Conservation (phyloP, 2,888 invertebrate genomes). For the Cybosia mesomella region DNA sequence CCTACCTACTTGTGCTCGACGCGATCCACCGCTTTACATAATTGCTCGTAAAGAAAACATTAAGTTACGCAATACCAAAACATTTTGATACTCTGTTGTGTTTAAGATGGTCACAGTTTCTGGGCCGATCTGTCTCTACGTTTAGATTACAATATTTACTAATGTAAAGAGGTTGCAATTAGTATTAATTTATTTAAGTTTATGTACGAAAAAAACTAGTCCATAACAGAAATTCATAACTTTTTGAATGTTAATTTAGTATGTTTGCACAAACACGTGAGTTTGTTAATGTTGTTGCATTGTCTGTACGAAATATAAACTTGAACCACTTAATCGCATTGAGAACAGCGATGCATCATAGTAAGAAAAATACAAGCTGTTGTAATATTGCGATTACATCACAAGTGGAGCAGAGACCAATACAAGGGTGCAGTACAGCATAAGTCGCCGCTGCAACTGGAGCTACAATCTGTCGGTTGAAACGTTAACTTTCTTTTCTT, state of each 20-base stretch:
- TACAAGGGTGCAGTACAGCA: slow-evolving; percentile 61
- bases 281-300: not conserved
- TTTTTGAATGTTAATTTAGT: slow-evolving; percentile 2
- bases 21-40: slow-evolving; percentile 82
- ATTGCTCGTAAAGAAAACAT: slow-evolving; percentile 80
- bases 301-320: slow-evolving; percentile 5
- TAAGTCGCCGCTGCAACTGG: slow-evolving; percentile 51
- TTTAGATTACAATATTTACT: slow-evolving; percentile 37
- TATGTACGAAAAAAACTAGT: slow-evolving; percentile 28
- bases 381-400: slow-evolving; percentile 62
- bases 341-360: not conserved
- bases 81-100: slow-evolving; percentile 74
- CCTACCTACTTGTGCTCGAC: slow-evolving; percentile 72
- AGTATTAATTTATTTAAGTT: slow-evolving; percentile 20
- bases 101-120: slow-evolving; percentile 69
- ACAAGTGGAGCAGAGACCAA: slow-evolving; percentile 59
- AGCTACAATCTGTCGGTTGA: slow-evolving; percentile 72
- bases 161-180: slow-evolving; percentile 25
- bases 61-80: slow-evolving; percentile 78
- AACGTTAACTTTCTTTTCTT: slow-evolving; percentile 80
- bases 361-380: not conserved
- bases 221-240: slow-evolving; percentile 22
- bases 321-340: not conserved
- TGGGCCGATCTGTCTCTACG: slow-evolving; percentile 53
- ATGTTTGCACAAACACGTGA: not conserved